phyloP scores from a whole-genome alignment of 2,888 invertebrate species.

The Rhagonycha fulva region DNA sequence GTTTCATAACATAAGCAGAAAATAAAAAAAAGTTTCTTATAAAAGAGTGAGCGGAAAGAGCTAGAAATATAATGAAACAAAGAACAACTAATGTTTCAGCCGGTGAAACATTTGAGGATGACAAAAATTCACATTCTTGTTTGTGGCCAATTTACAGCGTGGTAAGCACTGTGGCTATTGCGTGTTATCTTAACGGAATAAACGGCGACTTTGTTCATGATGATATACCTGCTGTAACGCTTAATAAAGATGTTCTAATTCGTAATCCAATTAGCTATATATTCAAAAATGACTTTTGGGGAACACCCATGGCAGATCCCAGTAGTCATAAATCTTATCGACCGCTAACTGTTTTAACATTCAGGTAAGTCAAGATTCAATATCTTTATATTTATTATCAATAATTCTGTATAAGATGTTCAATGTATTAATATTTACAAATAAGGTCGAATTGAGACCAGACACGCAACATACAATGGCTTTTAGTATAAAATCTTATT shows the following conservation, averaged over 20 bases:
- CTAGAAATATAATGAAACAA: conserved; percentile 55
- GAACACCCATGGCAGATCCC: conserved; percentile 81
- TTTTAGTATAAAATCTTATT: no score
- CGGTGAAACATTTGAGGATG: conserved; percentile 52
- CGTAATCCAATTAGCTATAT: conserved; percentile 64
- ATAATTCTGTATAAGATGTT: no score
- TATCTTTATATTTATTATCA: no score
- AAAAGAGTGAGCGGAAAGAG: conserved; percentile 27
- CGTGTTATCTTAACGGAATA: conserved; percentile 75
- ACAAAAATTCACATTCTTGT: conserved; percentile 48
- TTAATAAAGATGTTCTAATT: conserved; percentile 80
- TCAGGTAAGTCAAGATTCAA: conserved; percentile 65
- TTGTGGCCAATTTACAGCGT: conserved; percentile 67
- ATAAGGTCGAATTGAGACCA: no score
- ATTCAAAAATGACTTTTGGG: conserved; percentile 86
- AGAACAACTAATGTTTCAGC: conserved; percentile 53
- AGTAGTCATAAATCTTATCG: conserved; percentile 87
- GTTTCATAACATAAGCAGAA: conserved; percentile 22
- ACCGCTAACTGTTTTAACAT: conserved; percentile 80
- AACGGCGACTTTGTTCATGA: conserved; percentile 87
- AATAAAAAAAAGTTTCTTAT: conserved; percentile 25
- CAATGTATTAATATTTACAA: no score
- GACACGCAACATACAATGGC: no score
- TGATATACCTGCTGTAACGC: conserved; percentile 81
- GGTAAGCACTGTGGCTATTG: conserved; percentile 68